Conservation (phyloP, 2,113 vertebrate genomes). For the Callocephalon fimbriatum region DNA sequence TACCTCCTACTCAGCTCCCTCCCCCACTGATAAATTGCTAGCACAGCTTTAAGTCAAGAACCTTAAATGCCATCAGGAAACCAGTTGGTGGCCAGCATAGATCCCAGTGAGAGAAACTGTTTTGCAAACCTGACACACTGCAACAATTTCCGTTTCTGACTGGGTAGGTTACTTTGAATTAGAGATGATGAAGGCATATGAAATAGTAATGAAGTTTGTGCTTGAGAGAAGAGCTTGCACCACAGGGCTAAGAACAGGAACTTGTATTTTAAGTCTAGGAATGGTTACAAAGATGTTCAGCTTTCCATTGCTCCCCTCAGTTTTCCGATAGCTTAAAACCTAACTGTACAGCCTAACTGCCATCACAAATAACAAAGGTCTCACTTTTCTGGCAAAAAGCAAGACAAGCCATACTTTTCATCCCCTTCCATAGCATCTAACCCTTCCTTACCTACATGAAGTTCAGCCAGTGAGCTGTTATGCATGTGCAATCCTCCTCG, state of each 20-base stretch:
- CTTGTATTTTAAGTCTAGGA: background rate
- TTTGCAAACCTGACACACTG: background rate
- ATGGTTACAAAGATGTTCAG: background rate
- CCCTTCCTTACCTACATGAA: background rate
- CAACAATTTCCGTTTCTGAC: background rate
- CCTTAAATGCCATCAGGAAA: slow-evolving; percentile 5
- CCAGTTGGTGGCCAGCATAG: background rate
- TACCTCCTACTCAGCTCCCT: background rate
- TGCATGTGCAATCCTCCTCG: background rate
- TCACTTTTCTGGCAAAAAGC: background rate
- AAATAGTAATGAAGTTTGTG: background rate
- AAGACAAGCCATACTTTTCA: background rate
- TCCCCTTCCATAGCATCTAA: background rate
- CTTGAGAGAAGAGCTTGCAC: background rate
- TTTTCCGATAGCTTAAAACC: background rate
- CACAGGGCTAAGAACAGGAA: background rate
- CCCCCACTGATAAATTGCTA: background rate
- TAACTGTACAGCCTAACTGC: background rate
- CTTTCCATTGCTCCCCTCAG: background rate
- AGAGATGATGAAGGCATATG: background rate
- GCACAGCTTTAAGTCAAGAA: background rate
- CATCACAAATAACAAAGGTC: background rate
- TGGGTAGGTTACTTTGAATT: background rate
- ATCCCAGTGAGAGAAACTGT: background rate
- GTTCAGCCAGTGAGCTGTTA: background rate